Evolutionary conservation across 2,113 vertebrate species (phyloP).

Genomic region (Calyptomena viridis): DNA sequence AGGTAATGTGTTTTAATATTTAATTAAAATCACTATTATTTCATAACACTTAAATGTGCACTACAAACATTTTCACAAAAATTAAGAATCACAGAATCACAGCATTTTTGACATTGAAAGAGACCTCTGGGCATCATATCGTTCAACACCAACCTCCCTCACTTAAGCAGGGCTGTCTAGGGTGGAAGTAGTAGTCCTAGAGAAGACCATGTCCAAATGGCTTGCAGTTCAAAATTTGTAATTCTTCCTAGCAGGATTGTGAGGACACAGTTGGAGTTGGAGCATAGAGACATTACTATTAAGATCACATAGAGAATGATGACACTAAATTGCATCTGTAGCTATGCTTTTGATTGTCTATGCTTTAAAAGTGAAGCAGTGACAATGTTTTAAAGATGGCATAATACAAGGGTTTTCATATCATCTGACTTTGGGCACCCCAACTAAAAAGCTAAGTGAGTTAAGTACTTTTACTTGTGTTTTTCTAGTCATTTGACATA

Average conservation of each 20-base stretch:
- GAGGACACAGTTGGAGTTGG: background rate
- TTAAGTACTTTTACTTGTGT: background rate
- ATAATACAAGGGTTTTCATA: background rate
- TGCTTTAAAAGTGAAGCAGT: background rate
- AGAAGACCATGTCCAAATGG: background rate
- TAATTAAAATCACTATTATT: background rate
- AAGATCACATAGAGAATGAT: background rate
- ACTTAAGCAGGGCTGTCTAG: background rate
- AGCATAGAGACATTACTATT: background rate
- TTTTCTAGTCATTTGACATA: background rate
- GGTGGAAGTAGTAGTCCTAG: background rate
- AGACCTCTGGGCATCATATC: background rate
- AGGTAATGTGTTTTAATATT: background rate
- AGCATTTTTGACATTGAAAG: background rate
- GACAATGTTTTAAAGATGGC: background rate
- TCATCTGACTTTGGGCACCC: background rate
- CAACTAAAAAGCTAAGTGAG: background rate
- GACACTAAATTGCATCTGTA: background rate
- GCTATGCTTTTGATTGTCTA: background rate
- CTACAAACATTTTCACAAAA: background rate
- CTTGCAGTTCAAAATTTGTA: background rate
- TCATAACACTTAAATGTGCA: background rate
- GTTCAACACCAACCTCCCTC: background rate
- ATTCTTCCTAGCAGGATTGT: background rate
- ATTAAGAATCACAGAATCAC: background rate